Evolutionary conservation across 64 coral and sea anemone genomes (phyloP).

Genomic region (Actinia equina): DNA sequence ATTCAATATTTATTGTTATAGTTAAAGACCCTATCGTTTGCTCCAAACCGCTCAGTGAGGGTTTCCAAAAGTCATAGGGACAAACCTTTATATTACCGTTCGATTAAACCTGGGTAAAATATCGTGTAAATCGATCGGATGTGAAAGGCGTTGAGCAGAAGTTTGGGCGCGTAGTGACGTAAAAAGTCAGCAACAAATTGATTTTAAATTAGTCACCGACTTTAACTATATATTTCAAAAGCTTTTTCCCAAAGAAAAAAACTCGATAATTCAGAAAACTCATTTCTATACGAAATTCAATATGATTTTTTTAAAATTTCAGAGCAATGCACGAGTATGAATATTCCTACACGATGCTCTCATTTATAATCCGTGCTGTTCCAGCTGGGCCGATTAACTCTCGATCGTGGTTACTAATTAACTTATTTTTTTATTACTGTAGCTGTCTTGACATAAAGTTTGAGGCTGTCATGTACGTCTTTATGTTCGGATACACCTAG

Average conservation of each 20-base stretch:
- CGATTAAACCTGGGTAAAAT: neutral
- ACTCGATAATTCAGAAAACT: neutral
- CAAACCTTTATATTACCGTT: neutral
- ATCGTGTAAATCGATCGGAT: neutral
- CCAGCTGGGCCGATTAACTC: neutral
- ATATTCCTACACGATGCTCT: neutral
- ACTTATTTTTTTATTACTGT: conserved; percentile 1
- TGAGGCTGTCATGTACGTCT: neutral
- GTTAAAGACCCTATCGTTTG: neutral
- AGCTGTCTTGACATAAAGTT: neutral
- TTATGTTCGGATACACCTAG: neutral
- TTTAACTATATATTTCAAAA: neutral
- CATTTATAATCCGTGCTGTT: neutral
- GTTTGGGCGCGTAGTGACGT: neutral
- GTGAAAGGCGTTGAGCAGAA: neutral
- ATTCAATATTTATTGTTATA: neutral
- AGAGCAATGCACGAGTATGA: neutral
- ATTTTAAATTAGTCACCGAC: neutral
- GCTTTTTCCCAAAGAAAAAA: neutral
- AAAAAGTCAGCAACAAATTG: neutral
- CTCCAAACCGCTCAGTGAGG: neutral
- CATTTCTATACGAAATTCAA: neutral
- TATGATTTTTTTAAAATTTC: neutral
- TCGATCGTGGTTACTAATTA: conserved; percentile 4
- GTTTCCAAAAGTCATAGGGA: neutral